phyloP scores from a whole-genome alignment of 2,797 vertebrate species.

The Galago senegalensis region DNA sequence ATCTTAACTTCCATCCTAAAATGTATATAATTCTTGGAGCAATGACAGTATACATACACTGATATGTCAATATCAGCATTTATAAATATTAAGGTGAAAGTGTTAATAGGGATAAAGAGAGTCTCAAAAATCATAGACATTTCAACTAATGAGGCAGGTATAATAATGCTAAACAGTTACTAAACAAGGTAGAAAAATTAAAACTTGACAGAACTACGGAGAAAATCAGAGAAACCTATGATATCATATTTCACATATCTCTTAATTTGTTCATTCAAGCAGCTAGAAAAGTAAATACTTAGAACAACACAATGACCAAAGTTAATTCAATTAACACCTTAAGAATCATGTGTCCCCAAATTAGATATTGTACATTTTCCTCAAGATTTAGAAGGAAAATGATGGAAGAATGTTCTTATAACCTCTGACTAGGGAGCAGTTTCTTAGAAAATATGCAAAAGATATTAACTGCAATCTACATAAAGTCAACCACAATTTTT shows the following conservation, averaged over 20 bases:
- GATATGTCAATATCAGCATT: background rate
- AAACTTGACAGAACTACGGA: background rate
- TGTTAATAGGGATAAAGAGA: background rate
- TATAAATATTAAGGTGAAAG: background rate
- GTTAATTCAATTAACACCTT: background rate
- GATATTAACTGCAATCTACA: background rate
- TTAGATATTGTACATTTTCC: background rate
- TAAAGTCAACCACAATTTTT: background rate
- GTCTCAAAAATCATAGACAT: background rate
- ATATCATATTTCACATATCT: background rate
- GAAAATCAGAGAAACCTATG: slow-evolving; percentile 1
- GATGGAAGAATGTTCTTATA: background rate
- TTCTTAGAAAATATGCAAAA: slow-evolving; percentile 24
- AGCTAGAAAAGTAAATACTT: background rate
- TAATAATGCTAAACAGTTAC: background rate
- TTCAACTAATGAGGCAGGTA: background rate
- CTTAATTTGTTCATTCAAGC: background rate
- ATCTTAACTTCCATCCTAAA: background rate
- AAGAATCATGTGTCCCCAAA: background rate
- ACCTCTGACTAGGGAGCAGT: background rate
- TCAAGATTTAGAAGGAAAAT: slow-evolving; percentile 19
- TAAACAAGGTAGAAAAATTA: background rate
- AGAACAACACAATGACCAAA: background rate
- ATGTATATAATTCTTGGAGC: background rate
- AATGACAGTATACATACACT: background rate